Percentiles rank a stretch among this genome's conserved stretches.
phyloP scores from a whole-genome alignment of 2,113 vertebrate genomes.

The Chroicocephalus ridibundus region DNA sequence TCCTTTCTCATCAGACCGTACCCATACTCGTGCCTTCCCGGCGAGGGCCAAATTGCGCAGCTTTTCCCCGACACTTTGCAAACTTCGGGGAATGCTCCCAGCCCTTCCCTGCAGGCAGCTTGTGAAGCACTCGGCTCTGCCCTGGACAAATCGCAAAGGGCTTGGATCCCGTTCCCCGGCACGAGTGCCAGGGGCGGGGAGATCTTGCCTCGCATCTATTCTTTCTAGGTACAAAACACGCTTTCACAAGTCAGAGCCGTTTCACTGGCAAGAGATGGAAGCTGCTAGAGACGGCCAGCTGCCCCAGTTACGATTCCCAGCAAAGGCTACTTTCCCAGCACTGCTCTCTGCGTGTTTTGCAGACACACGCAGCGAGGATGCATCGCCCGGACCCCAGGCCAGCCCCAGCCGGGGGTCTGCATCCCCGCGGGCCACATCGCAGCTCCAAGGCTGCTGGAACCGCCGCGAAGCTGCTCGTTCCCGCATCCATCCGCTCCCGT shows the following conservation, averaged over 20 bases:
- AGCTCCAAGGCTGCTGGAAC: not conserved
- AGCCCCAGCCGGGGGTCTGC: not conserved
- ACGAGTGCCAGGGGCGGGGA: constrained; percentile 35
- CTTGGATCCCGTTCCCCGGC: not conserved
- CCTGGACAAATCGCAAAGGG: not conserved
- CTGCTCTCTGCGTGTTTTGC: not conserved
- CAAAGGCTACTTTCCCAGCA: not conserved
- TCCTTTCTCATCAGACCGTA: fast-evolving
- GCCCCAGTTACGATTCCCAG: constrained; percentile 1
- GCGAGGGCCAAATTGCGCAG: not conserved
- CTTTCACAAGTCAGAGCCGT: constrained; percentile 11
- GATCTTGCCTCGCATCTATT: constrained; percentile 20
- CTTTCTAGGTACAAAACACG: constrained; percentile 54
- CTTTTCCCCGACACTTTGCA: not conserved
- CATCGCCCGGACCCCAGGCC: not conserved
- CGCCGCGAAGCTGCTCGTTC: not conserved
- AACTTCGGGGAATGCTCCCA: not conserved
- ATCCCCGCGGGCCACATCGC: not conserved
- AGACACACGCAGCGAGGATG: not conserved
- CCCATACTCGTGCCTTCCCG: not conserved
- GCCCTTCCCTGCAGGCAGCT: not conserved
- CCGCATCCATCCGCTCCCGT: not conserved
- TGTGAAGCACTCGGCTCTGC: not conserved
- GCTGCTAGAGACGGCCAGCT: not conserved
- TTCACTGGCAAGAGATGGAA: constrained; percentile 24